A percentile compares a stretch with the other conserved stretches of the same genome.
phyloP scores from a whole-genome alignment of 2,888 invertebrate genomes.

The Agrilus cyanescens region DNA sequence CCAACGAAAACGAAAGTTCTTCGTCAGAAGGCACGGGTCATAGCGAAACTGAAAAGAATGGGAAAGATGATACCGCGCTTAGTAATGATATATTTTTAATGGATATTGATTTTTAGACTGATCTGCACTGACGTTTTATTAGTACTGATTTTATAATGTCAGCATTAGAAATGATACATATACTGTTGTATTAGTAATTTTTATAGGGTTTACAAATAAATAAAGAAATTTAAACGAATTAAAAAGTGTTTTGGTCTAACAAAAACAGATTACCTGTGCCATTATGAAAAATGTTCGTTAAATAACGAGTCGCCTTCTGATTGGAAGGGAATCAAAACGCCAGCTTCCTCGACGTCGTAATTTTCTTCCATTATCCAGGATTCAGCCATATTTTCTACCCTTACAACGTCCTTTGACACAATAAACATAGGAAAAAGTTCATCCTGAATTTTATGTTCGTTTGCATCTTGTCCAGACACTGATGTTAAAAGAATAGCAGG shows the following conservation, averaged over 20 bases:
- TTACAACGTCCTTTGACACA: slow-evolving; percentile 26
- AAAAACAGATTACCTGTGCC: too few relatives aligned
- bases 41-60: slow-evolving; percentile 10
- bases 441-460: slow-evolving; percentile 22
- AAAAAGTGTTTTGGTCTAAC: too few relatives aligned
- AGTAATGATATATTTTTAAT: slow-evolving; percentile 16
- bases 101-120: not conserved
- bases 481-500: slow-evolving; percentile 19
- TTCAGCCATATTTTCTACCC: slow-evolving; percentile 25
- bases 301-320: slow-evolving; percentile 17
- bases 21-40: slow-evolving; percentile 7
- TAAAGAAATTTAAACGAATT: too few relatives aligned
- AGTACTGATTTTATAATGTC: too few relatives aligned
- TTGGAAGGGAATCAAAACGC: slow-evolving; percentile 27
- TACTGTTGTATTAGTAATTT: too few relatives aligned
- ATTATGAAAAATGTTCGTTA: slow-evolving; percentile 13
- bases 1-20: slow-evolving; percentile 20
- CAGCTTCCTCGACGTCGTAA: slow-evolving; percentile 35
- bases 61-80: slow-evolving; percentile 15
- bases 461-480: slow-evolving; percentile 16
- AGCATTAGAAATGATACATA: too few relatives aligned
- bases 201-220: too few relatives aligned
- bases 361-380: slow-evolving; percentile 32
- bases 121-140: not conserved
- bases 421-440: slow-evolving; percentile 31